Percentiles rank a stretch among this genome's conserved stretches.
phyloP scores from a whole-genome alignment of 2,888 invertebrate species.

The Mallateleia sp. region DNA sequence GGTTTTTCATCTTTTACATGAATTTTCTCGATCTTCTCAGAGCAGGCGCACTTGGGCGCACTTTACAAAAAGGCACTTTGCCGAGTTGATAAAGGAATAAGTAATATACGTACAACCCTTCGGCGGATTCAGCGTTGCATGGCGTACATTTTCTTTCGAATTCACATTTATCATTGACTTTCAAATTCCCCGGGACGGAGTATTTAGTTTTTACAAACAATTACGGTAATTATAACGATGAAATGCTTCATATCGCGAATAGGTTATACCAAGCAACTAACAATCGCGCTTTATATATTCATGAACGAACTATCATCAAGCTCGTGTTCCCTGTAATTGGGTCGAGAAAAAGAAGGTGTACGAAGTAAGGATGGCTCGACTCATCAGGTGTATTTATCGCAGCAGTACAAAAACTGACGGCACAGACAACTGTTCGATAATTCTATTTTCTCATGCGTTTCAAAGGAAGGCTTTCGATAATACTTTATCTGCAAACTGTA shows the following conservation, averaged over 20 bases:
- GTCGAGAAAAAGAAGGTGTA: slow-evolving; percentile 54
- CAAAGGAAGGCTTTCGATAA: background rate
- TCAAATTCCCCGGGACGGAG: slow-evolving; percentile 25
- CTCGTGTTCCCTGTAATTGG: slow-evolving; percentile 48
- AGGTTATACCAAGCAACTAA: slow-evolving; percentile 43
- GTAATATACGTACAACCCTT: slow-evolving; percentile 32
- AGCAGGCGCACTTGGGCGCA: too few species aligned
- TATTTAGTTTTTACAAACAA: slow-evolving; percentile 34
- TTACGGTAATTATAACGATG: slow-evolving; percentile 48
- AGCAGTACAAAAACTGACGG: background rate
- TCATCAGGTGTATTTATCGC: slow-evolving; percentile 45
- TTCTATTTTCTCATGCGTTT: slow-evolving; percentile 4
- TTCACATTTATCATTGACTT: slow-evolving; percentile 47
- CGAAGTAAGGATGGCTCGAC: slow-evolving; percentile 42
- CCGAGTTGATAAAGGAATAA: too few species aligned
- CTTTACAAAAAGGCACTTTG: too few species aligned
- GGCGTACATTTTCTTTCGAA: background rate
- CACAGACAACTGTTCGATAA: slow-evolving; percentile 33
- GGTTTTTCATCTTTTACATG: too few species aligned
- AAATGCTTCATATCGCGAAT: slow-evolving; percentile 29
- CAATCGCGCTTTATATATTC: slow-evolving; percentile 52
- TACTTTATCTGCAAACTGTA: slow-evolving; percentile 27
- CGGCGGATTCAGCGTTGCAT: background rate
- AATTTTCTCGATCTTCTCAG: too few species aligned
- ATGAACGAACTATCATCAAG: slow-evolving; percentile 60